Conservation (phyloP, 2,888 invertebrate genomes). For the Tetramorium bicarinatum region DNA sequence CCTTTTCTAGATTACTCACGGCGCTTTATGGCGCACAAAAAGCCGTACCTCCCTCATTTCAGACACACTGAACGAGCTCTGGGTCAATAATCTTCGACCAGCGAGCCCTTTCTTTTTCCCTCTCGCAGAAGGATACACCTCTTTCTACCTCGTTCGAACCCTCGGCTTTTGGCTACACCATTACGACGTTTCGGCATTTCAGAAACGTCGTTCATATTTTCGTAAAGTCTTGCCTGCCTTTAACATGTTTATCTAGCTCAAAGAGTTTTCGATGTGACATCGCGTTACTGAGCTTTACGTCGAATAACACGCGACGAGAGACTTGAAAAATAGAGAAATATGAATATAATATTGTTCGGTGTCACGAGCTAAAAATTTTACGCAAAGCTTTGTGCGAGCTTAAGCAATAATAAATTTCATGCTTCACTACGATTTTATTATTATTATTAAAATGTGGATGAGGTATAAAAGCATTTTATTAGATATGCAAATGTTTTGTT, state of each 20-base stretch:
- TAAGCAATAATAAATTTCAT: conserved; percentile 33
- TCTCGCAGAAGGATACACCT: neutral
- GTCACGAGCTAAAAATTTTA: neutral
- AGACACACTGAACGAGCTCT: conserved; percentile 17
- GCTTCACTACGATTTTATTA: neutral
- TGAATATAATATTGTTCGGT: conserved; percentile 14
- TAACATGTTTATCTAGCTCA: conserved; percentile 32
- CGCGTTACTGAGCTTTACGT: conserved; percentile 17
- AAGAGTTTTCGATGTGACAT: conserved; percentile 27
- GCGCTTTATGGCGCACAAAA: conserved; percentile 45
- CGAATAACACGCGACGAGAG: conserved; percentile 17
- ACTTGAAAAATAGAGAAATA: conserved; percentile 20
- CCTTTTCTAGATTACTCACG: conserved; percentile 51
- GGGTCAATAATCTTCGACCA: conserved; percentile 57
- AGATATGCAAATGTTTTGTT: neutral
- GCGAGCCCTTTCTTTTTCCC: conserved; percentile 8
- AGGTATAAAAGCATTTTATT: conserved; percentile 31
- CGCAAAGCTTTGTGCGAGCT: neutral
- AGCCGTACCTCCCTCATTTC: conserved; percentile 7
- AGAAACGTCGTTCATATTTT: conserved; percentile 21
- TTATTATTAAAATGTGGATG: conserved; percentile 3
- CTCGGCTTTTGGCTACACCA: neutral
- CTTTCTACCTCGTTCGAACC: neutral
- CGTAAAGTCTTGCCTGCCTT: conserved; percentile 23
- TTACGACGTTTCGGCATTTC: neutral